Base-by-base conservation (phyloP, 1,140 invertebrate species). In the Lanistes nyassanus region DNA sequence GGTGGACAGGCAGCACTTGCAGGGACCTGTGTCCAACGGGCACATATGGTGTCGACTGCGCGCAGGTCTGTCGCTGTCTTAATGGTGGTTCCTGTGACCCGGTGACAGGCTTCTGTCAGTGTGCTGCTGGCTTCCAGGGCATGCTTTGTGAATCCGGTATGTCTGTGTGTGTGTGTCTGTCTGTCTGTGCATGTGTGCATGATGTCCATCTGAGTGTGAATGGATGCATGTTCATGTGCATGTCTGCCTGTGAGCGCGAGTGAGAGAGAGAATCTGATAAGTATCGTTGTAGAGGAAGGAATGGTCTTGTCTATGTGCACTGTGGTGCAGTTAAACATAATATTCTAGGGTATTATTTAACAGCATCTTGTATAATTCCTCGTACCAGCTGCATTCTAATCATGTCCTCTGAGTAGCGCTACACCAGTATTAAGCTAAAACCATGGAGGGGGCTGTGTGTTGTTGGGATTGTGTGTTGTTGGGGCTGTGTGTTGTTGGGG, bases 1-100 rank as follows among this genome's bases (percentile, higher is more conserved):
- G 86, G n/a, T 86, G 80, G 80, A 65, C 76, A 72, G 84, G 84
- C 36, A 53, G 76, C 16, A 76, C 74, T 37, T 85, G 83, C 66
- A 77, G 69, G 64, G 37, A 70, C 62, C 47, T 65, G 66, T 98
- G 97, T 87, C 92, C 93, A 0, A 85, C 91, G 23, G 94, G 94
- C 9, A 93, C 89, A 51, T 98, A 91, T 88, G 97, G 97, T 21
- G 79, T 91, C 26, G 93, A 94, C 79, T 98, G 96, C 84, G 86
- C 89, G 26, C 85, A 91, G 64, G 90, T 89, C 55, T 98, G 96
- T 82, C 85, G 84, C 19, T 98, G 97, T 88, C 81, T 92, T 84
- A 94, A 97, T 88, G 93, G 91, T 65, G 84, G 77, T 36, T 65
- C 56, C 0, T 88, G 87, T 79, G 75, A 86, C 70, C 42, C 76